phyloP scores from a whole-genome alignment of 2,113 vertebrate species.

The Chlorocebus sabaeus region DNA sequence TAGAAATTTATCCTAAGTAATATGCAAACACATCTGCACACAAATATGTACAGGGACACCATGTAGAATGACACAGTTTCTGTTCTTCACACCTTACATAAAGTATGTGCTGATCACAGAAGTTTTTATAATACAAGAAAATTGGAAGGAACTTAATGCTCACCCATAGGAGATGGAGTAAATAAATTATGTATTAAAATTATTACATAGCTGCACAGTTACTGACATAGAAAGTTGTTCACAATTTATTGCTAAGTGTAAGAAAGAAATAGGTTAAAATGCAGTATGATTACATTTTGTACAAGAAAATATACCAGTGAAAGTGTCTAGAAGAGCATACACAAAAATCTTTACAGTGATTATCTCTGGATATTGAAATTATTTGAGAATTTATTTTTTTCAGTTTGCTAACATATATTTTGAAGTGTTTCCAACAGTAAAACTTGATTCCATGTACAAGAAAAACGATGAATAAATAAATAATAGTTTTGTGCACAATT shows the following conservation, averaged over 20 bases:
- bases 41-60: neutral
- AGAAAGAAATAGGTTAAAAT: neutral
- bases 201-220: neutral
- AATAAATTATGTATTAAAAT: neutral
- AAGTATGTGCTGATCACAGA: neutral
- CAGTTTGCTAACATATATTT: slow-evolving; percentile 20
- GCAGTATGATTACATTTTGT: neutral
- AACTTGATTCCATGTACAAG: slow-evolving; percentile 23
- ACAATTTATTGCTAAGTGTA: neutral
- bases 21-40: neutral
- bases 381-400: neutral
- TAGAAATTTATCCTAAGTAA: neutral
- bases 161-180: neutral
- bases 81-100: neutral
- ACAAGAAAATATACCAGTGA: neutral
- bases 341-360: neutral
- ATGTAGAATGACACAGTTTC: neutral
- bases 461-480: slow-evolving; percentile 8
- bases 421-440: slow-evolving; percentile 29
- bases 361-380: slow-evolving; percentile 18
- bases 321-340: neutral
- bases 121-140: neutral
- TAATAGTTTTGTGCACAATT: neutral
- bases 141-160: neutral
- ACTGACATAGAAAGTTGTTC: neutral